Evolutionary conservation across 2,888 invertebrate genomes (phyloP).

Genomic region (Baronia brevicornis): DNA sequence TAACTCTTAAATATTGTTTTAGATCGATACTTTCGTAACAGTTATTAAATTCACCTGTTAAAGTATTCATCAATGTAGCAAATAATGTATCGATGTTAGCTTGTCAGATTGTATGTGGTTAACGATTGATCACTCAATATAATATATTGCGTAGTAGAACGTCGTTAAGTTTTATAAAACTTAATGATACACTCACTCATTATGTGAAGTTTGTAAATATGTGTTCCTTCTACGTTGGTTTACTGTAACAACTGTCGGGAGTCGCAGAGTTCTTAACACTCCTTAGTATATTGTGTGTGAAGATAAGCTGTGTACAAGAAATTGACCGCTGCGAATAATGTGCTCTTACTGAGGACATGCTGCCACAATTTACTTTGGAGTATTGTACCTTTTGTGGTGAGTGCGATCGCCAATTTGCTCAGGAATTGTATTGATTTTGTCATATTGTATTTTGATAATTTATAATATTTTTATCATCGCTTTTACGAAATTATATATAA

Average conservation of each 20-base stretch:
- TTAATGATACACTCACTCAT: conserved; percentile 38
- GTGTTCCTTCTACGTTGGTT: conserved; percentile 45
- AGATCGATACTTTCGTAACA: conserved; percentile 56
- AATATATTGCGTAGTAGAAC: conserved; percentile 47
- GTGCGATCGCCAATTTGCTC: conserved; percentile 52
- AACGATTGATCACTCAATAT: conserved; percentile 50
- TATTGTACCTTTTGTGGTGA: conserved; percentile 8
- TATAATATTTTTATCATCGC: conserved; percentile 51
- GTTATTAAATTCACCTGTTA: conserved; percentile 69
- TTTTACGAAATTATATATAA: conserved; percentile 38
- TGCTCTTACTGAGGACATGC: neutral
- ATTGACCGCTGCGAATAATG: conserved; percentile 20
- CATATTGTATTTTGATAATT: conserved; percentile 53
- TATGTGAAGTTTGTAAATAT: conserved; percentile 47
- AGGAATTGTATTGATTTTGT: conserved; percentile 68
- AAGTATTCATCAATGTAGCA: conserved; percentile 66
- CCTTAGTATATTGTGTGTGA: conserved; percentile 1
- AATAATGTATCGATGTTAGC: conserved; percentile 66
- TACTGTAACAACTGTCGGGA: conserved; percentile 22
- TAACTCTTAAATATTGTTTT: conserved; percentile 55
- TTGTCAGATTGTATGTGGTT: conserved; percentile 62
- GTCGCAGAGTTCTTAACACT: conserved; percentile 16
- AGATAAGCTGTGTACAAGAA: conserved; percentile 15
- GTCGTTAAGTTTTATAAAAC: conserved; percentile 60
- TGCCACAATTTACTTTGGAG: conserved; percentile 1